phyloP scores from a whole-genome alignment of 1,140 invertebrate genomes.

The Hyphantria cunea region DNA sequence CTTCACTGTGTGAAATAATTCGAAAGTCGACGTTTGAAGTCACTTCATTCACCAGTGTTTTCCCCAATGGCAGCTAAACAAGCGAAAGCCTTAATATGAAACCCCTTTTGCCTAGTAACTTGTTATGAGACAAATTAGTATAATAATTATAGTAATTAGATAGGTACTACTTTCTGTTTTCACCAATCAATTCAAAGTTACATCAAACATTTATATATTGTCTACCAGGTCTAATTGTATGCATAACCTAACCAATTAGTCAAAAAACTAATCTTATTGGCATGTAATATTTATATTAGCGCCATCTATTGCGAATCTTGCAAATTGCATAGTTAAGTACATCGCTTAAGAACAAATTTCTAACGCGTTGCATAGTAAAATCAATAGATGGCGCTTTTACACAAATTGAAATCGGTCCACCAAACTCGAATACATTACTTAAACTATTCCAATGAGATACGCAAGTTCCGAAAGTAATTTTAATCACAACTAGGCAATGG shows the following conservation, averaged over 20 bases:
- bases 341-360: conserved; percentile 3
- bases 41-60: too few relatives aligned
- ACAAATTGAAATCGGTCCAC: conserved; percentile 66
- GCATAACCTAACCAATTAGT: neutral
- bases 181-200: too few relatives aligned
- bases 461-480: conserved; percentile 24
- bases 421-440: conserved; percentile 25
- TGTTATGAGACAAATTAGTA: too few relatives aligned
- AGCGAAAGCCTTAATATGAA: too few relatives aligned
- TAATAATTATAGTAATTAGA: too few relatives aligned
- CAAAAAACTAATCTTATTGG: neutral
- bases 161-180: too few relatives aligned
- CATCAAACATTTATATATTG: too few relatives aligned
- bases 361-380: neutral
- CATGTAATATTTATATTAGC: conserved; percentile 28
- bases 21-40: too few relatives aligned
- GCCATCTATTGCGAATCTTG: conserved; percentile 56
- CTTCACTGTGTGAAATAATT: too few relatives aligned
- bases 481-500: conserved; percentile 47
- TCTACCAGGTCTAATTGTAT: neutral
- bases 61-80: too few relatives aligned
- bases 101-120: too few relatives aligned
- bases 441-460: conserved; percentile 66
- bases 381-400: conserved; percentile 73
- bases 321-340: too few relatives aligned